phyloP scores from a whole-genome alignment of 2,797 vertebrate genomes.

The Alauda arvensis region DNA sequence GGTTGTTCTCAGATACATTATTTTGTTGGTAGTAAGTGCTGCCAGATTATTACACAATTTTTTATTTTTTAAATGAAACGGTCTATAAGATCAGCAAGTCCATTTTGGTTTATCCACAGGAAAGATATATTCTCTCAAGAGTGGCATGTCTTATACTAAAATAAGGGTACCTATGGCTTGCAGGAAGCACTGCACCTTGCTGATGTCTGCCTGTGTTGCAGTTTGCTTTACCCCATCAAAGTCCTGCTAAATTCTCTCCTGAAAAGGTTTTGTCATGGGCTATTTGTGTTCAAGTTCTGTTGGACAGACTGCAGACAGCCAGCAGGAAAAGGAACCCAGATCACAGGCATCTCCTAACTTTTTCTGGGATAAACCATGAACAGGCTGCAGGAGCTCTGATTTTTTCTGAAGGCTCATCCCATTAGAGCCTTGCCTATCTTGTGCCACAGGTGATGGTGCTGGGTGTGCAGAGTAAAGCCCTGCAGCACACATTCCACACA shows the following conservation, averaged over 20 bases:
- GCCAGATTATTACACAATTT: not conserved
- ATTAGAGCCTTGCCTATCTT: not conserved
- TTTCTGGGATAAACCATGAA: not conserved
- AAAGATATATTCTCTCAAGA: not conserved
- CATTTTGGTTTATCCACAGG: not conserved
- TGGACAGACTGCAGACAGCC: not conserved
- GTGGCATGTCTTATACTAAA: not conserved
- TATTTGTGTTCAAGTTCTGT: not conserved
- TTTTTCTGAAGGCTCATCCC: not conserved
- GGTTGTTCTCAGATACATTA: not conserved
- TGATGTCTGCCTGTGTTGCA: not conserved
- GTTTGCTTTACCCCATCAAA: not conserved
- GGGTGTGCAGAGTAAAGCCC: not conserved
- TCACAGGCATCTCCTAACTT: not conserved
- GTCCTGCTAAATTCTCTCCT: not conserved
- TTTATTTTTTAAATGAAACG: not conserved
- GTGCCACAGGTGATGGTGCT: too few relatives aligned
- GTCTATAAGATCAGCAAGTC: not conserved
- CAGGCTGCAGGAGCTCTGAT: not conserved
- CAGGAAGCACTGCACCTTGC: not conserved
- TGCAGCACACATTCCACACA: not conserved
- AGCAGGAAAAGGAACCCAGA: not conserved
- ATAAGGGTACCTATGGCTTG: not conserved
- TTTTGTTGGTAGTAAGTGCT: not conserved
- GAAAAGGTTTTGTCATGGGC: accelerated